phyloP scores from a whole-genome alignment of 2,113 vertebrate genomes.

The Carollia perspicillata region DNA sequence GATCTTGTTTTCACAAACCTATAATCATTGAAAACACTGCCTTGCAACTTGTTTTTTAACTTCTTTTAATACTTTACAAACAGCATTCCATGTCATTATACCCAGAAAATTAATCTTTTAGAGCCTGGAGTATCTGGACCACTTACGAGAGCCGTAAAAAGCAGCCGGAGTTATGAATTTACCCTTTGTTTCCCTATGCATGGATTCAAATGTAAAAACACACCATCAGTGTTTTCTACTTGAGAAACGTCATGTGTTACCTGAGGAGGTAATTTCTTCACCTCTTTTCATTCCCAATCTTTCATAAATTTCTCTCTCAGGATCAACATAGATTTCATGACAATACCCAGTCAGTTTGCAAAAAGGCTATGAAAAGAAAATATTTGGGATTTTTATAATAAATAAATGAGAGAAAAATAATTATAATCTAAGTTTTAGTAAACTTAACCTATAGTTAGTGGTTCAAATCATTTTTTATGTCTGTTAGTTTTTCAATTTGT shows the following conservation, averaged over 20 bases:
- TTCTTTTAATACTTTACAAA: background rate
- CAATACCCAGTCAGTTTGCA: conserved; percentile 90
- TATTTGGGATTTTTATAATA: background rate
- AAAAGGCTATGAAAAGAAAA: conserved; percentile 85
- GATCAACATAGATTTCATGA: conserved; percentile 95
- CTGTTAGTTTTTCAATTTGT: background rate
- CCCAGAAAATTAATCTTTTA: background rate
- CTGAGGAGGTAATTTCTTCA: conserved; percentile 84
- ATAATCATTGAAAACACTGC: background rate
- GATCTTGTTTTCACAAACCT: conserved; percentile 26
- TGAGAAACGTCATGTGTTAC: conserved; percentile 78
- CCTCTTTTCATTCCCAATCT: conserved; percentile 92
- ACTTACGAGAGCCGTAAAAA: background rate
- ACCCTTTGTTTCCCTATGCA: background rate
- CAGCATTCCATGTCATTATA: background rate
- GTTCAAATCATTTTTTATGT: background rate
- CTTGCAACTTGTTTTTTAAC: background rate
- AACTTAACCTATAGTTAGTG: background rate
- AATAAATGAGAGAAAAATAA: conserved; percentile 21
- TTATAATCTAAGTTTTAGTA: background rate
- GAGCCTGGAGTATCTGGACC: background rate
- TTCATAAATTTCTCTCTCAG: conserved; percentile 90
- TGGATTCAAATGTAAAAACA: background rate
- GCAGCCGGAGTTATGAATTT: background rate
- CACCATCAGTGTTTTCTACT: background rate